A percentile compares a stretch with the other conserved stretches of the same genome.
Conservation (phyloP, 2,888 invertebrate genomes). For the Cosmopolites sordidus region DNA sequence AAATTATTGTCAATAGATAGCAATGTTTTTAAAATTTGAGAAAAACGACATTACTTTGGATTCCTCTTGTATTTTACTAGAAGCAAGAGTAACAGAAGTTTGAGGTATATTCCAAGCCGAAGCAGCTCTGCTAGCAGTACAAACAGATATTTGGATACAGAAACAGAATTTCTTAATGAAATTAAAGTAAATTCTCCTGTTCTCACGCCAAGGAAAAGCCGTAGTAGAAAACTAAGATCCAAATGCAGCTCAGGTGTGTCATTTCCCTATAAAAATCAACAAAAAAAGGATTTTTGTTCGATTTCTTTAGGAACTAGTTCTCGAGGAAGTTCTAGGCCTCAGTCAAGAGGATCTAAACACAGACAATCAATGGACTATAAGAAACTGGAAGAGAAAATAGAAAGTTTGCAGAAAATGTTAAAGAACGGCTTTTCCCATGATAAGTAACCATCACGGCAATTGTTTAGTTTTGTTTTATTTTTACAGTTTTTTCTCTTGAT, state of each 20-base stretch:
- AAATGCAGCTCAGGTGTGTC: constrained; percentile 11
- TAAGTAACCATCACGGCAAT: too few species aligned
- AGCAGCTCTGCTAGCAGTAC: constrained; percentile 10
- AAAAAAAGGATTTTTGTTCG: not conserved
- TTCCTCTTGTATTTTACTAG: not conserved
- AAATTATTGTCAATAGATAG: too few species aligned
- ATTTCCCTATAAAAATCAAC: too few species aligned
- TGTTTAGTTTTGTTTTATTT: too few species aligned
- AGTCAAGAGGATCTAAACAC: constrained; percentile 18
- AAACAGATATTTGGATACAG: constrained; percentile 13
- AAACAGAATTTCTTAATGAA: constrained; percentile 4
- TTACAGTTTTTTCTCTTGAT: too few species aligned
- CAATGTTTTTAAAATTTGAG: too few species aligned
- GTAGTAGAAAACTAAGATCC: constrained; percentile 3
- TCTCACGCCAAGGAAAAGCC: constrained; percentile 4
- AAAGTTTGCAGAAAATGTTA: constrained; percentile 45
- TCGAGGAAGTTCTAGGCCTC: constrained; percentile 25
- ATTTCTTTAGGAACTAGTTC: constrained; percentile 26
- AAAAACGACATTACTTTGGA: too few species aligned
- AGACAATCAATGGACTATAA: constrained; percentile 44
- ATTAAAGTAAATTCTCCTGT: constrained; percentile 1
- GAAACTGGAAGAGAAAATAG: constrained; percentile 47
- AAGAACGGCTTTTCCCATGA: constrained; percentile 27
- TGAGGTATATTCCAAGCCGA: constrained; percentile 6
- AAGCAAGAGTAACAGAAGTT: constrained; percentile 1